phyloP scores from a whole-genome alignment of 2,888 invertebrate species.

The Cataglyphis rosenhaueri region DNA sequence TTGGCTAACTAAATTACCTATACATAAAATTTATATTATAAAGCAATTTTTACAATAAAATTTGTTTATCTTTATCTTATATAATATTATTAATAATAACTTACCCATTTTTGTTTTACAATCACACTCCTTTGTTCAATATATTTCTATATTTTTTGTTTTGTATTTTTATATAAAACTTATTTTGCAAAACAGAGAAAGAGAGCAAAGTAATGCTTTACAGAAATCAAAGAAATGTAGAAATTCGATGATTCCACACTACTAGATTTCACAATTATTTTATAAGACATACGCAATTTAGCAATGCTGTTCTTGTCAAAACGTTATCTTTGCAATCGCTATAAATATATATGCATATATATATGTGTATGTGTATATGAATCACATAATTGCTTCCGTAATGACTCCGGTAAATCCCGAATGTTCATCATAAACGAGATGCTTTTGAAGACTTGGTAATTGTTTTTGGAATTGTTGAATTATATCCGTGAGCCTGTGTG shows the following conservation, averaged over 20 bases:
- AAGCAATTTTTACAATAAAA: not conserved
- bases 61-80: not conserved
- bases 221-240: not conserved
- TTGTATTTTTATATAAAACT: not conserved
- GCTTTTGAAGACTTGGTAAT: not conserved
- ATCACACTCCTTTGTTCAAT: not conserved
- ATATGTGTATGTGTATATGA: not conserved
- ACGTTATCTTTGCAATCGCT: not conserved
- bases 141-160: not conserved
- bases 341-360: not conserved
- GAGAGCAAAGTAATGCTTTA: not conserved
- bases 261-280: not conserved
- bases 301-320: not conserved
- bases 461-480: not conserved
- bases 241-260: not conserved
- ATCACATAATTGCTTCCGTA: not conserved
- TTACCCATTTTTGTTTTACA: conserved; percentile 11
- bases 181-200: not conserved
- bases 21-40: conserved; percentile 1
- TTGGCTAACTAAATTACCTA: not conserved
- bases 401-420: not conserved
- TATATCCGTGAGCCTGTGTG: too few species aligned
- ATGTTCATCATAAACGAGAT: not conserved
- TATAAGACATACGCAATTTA: not conserved
- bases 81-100: not conserved